Evolutionary conservation across 1,140 invertebrate genomes (phyloP).

Genomic region (Cyrtorhinus lividipennis): DNA sequence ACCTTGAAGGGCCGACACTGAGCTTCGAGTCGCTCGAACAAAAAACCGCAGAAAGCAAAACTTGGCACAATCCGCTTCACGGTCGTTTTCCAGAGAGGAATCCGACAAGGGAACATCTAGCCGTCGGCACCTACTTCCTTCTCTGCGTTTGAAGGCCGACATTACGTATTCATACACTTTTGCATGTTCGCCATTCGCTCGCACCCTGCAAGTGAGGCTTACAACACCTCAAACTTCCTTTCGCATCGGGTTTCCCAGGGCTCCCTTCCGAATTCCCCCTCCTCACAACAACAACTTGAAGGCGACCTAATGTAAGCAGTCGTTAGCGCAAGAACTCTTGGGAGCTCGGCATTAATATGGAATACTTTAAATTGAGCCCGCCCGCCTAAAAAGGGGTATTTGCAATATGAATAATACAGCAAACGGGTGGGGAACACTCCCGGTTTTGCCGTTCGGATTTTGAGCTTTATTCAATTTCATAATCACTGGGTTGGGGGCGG

Average conservation of each 20-base stretch:
- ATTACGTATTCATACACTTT: slow-evolving; percentile 1
- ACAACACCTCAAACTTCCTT: background rate
- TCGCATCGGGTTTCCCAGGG: background rate
- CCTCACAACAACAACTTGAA: background rate
- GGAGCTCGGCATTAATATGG: background rate
- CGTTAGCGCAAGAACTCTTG: background rate
- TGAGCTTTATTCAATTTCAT: too few species aligned
- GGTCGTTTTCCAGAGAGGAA: too few species aligned
- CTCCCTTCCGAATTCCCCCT: background rate
- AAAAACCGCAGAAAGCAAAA: background rate
- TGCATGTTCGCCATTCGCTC: background rate
- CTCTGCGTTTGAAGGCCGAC: background rate
- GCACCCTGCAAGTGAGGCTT: background rate
- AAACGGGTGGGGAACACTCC: too few species aligned
- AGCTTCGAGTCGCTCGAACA: too few species aligned
- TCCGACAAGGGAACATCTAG: too few species aligned
- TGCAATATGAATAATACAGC: background rate
- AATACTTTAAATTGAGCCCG: background rate
- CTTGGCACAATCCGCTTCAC: too few species aligned
- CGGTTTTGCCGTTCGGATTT: too few species aligned
- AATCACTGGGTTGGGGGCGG: too few species aligned
- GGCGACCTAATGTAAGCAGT: background rate
- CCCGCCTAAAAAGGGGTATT: background rate
- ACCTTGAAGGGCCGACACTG: background rate
- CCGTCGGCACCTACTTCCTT: too few species aligned